These are phyloP conservation scores for Thamnophis sirtalis DNA, from an alignment of 2,113 vertebrate genomes.

Conservation along the genomic window DNA sequence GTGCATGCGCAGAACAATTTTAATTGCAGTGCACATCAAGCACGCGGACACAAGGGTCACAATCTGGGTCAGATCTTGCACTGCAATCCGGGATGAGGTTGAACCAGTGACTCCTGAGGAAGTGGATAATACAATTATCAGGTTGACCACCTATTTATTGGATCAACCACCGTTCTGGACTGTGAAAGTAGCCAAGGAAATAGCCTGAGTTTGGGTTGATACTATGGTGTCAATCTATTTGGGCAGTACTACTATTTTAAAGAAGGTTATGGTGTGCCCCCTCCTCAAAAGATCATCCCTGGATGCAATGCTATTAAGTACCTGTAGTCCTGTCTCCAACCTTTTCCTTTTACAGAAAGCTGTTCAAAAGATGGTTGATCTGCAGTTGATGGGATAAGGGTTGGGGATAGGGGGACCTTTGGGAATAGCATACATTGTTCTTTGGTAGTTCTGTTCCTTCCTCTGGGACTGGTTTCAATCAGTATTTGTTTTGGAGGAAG, in stretches of 20 bases:
- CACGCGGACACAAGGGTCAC: too few species aligned
- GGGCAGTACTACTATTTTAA: not conserved
- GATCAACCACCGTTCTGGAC: not conserved
- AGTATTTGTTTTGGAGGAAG: not conserved
- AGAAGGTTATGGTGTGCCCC: not conserved
- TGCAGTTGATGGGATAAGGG: not conserved
- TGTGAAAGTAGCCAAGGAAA: not conserved
- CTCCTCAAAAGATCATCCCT: not conserved
- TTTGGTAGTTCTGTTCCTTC: not conserved
- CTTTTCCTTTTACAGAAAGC: not conserved
- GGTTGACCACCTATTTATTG: not conserved
- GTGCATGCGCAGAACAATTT: too few species aligned
- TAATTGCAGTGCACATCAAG: too few species aligned
- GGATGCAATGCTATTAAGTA: not conserved
- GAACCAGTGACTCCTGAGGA: not conserved
- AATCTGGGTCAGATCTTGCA: not conserved
- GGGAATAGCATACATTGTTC: not conserved
- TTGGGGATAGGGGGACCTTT: not conserved
- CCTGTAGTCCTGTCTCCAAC: not conserved
- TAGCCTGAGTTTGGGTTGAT: not conserved
- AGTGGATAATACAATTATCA: not conserved
- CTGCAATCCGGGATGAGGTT: not conserved
- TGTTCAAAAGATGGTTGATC: not conserved
- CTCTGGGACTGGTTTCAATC: not conserved
- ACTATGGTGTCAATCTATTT: not conserved